phyloP scores from a whole-genome alignment of 2,113 vertebrate species.

The Atlantisia rogersi region DNA sequence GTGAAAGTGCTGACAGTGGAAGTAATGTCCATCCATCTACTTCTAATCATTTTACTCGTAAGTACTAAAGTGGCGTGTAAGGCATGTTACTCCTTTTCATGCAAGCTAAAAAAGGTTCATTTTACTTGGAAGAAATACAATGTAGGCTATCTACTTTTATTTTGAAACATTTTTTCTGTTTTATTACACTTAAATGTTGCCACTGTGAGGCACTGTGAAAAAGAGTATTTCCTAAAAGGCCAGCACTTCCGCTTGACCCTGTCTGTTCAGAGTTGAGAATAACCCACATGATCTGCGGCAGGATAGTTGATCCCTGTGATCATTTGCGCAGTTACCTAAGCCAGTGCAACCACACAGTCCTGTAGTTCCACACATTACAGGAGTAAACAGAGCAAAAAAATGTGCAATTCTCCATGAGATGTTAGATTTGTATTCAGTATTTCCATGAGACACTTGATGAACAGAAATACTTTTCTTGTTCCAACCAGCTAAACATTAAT shows the following conservation, averaged over 20 bases:
- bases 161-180: neutral
- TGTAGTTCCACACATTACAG: neutral
- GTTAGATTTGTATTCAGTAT: neutral
- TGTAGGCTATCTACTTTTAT: neutral
- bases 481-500: neutral
- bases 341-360: neutral
- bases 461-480: neutral
- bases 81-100: neutral
- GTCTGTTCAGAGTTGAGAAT: neutral
- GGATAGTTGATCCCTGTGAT: neutral
- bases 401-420: neutral
- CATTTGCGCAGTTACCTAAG: neutral
- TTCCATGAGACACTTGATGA: neutral
- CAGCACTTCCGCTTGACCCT: neutral
- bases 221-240: neutral
- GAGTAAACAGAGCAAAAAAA: neutral
- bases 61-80: slow-evolving; percentile 57
- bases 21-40: slow-evolving; percentile 87
- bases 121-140: neutral
- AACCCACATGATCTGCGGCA: neutral
- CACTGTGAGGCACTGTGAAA: neutral
- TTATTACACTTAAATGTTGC: neutral
- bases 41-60: slow-evolving; percentile 83
- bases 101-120: neutral
- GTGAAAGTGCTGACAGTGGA: slow-evolving; percentile 88